Conservation (phyloP, 2,888 invertebrate genomes). For the Melolontha melolontha region DNA sequence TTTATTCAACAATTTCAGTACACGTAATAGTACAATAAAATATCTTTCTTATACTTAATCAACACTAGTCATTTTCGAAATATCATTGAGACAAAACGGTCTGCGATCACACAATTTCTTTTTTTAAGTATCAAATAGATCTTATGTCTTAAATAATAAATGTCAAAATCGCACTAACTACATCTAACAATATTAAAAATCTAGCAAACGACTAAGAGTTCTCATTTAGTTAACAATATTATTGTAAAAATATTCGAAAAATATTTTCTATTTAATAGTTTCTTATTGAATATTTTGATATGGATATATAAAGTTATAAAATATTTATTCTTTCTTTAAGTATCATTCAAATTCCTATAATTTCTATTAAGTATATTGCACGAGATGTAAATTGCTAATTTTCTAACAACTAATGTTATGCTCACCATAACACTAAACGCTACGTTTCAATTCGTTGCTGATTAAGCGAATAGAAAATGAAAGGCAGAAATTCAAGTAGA, state of each 20-base stretch:
- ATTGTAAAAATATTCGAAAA: constrained; percentile 37
- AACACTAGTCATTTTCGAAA: constrained; percentile 41
- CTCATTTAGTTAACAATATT: constrained; percentile 26
- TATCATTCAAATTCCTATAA: constrained; percentile 7
- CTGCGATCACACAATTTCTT: constrained; percentile 37
- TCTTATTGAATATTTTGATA: too few species aligned
- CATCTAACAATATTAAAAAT: constrained; percentile 29
- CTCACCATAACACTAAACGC: not conserved
- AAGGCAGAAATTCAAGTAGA: not conserved
- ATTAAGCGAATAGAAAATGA: constrained; percentile 13
- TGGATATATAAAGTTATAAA: constrained; percentile 7
- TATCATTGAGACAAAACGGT: constrained; percentile 33
- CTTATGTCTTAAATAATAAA: constrained; percentile 37
- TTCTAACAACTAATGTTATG: constrained; percentile 8
- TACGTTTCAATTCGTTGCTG: constrained; percentile 10
- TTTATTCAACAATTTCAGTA: constrained; percentile 48
- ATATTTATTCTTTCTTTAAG: constrained; percentile 14
- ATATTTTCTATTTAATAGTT: not conserved
- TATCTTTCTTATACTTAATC: constrained; percentile 43
- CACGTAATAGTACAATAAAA: constrained; percentile 46
- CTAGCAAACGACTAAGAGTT: constrained; percentile 36
- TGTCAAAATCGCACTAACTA: constrained; percentile 41
- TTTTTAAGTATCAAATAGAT: constrained; percentile 21
- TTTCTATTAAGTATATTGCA: constrained; percentile 37
- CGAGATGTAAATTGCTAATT: constrained; percentile 19